These are phyloP conservation scores for Numenius arquata DNA, from an alignment of 2,113 vertebrate genomes.

Conservation along the genomic window DNA sequence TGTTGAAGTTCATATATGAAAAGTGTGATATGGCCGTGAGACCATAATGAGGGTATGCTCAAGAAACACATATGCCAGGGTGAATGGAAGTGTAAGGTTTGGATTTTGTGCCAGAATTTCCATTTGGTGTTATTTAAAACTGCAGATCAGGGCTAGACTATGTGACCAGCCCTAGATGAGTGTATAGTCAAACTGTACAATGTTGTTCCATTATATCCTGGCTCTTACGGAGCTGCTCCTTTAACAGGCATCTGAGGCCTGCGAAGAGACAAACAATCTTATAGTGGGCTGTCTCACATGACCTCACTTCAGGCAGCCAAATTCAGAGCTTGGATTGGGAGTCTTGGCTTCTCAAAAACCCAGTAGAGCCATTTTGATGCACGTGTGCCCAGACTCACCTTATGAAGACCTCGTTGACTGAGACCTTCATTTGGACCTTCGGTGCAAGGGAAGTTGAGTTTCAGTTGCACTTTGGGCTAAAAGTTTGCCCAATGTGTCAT, in stretches of 20 bases:
- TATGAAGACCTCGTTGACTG: background rate
- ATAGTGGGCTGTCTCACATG: background rate
- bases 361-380: background rate
- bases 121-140: slow-evolving; percentile 20
- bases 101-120: background rate
- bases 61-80: background rate
- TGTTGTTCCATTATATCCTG: background rate
- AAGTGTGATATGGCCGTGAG: background rate
- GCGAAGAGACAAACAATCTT: background rate
- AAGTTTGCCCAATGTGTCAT: background rate
- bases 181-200: background rate
- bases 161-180: background rate
- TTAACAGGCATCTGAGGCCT: background rate
- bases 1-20: background rate
- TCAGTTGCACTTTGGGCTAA: background rate
- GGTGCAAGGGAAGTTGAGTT: background rate
- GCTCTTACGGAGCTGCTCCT: background rate
- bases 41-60: background rate
- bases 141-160: background rate
- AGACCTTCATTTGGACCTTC: background rate
- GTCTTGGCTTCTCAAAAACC: background rate
- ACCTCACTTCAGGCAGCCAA: background rate
- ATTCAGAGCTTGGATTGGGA: background rate
- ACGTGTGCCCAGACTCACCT: background rate
- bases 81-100: background rate